phyloP scores from a whole-genome alignment of 2,888 invertebrate genomes.

The Isotomurus palustris region DNA sequence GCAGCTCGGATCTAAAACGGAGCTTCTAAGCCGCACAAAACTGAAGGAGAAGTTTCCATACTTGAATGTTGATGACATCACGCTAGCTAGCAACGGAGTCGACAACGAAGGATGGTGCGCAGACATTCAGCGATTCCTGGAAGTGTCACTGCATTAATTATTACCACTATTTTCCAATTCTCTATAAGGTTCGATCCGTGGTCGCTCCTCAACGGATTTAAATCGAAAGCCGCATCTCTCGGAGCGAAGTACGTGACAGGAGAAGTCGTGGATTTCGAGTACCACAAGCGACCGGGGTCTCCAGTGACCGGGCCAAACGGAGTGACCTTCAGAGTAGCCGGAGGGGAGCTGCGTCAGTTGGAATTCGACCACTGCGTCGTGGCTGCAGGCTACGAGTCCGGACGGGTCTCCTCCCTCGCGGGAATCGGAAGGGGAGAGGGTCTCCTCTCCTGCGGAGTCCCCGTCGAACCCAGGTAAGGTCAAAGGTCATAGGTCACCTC shows the following conservation, averaged over 20 bases:
- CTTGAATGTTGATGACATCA: conserved; percentile 77
- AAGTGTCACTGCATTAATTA: neutral
- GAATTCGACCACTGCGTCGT: conserved; percentile 67
- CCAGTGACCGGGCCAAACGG: conserved; percentile 14
- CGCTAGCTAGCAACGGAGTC: conserved; percentile 69
- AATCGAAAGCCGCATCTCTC: conserved; percentile 65
- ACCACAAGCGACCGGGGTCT: neutral
- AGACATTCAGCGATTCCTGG: neutral
- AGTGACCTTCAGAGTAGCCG: conserved; percentile 52
- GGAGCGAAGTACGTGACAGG: conserved; percentile 72
- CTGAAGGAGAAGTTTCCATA: conserved; percentile 79
- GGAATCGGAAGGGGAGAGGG: conserved; percentile 65
- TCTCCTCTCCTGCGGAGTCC: conserved; percentile 66
- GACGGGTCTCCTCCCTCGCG: conserved; percentile 68
- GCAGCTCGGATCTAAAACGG: conserved; percentile 72
- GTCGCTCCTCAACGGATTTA: conserved; percentile 70
- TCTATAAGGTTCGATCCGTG: conserved; percentile 86
- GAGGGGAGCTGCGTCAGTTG: conserved; percentile 61
- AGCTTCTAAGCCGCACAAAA: conserved; percentile 63
- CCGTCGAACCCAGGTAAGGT: conserved; percentile 77
- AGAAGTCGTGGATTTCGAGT: conserved; percentile 67
- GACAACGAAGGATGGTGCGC: conserved; percentile 78
- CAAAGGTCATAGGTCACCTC: too few relatives aligned
- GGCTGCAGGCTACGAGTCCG: conserved; percentile 75
- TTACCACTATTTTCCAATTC: too few relatives aligned